phyloP scores from a whole-genome alignment of 2,797 vertebrate species.

The Nyctalus aviator region DNA sequence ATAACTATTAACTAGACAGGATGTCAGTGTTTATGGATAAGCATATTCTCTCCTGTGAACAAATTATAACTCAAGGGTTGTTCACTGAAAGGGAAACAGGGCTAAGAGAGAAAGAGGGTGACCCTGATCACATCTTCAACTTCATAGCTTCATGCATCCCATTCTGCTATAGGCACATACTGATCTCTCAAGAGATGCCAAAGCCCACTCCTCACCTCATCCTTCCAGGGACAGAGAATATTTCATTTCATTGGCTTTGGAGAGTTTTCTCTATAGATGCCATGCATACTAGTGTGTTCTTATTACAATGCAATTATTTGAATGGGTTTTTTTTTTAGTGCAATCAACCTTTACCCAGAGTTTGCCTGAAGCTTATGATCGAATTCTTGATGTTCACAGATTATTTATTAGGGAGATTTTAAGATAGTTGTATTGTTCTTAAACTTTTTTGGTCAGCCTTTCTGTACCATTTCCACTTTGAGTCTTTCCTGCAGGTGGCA shows the following conservation, averaged over 20 bases:
- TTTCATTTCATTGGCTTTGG: neutral
- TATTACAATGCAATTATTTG: neutral
- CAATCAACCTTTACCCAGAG: neutral
- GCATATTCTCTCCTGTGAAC: neutral
- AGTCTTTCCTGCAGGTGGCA: neutral
- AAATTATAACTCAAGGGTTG: conserved; percentile 30
- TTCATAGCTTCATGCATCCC: neutral
- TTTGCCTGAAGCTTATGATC: neutral
- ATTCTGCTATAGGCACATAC: neutral
- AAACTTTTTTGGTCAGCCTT: neutral
- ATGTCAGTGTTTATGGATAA: conserved; percentile 66
- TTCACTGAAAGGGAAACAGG: neutral
- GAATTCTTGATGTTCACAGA: neutral
- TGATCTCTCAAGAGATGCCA: neutral
- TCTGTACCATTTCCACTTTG: neutral
- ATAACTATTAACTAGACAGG: conserved; percentile 54
- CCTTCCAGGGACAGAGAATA: neutral
- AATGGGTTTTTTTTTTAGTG: neutral
- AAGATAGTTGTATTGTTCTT: neutral
- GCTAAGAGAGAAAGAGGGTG: neutral
- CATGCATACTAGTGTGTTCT: neutral
- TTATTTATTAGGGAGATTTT: neutral
- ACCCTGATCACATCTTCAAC: neutral
- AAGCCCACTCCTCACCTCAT: neutral
- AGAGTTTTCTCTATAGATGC: neutral